Conservation (phyloP, 2,888 invertebrate genomes). For the Achlya flavicornis region DNA sequence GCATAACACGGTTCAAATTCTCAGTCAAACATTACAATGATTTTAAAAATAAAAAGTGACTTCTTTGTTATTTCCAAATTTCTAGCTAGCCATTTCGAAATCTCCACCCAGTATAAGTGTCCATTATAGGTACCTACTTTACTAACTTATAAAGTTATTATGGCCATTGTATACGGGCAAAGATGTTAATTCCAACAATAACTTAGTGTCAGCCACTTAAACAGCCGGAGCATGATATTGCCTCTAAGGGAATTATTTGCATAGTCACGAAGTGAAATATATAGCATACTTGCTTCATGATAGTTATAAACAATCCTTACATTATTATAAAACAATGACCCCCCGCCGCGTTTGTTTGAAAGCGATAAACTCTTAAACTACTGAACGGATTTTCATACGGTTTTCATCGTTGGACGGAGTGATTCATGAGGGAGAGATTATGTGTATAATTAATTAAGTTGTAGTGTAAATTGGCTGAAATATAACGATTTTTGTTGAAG, state of each 20-base stretch:
- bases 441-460: not conserved
- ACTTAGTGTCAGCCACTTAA: not conserved
- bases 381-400: no score
- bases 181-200: constrained; percentile 7
- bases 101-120: constrained; percentile 7
- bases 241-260: not conserved
- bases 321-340: no score
- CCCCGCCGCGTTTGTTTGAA: no score
- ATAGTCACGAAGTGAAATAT: not conserved
- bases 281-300: not conserved
- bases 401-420: no score
- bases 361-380: no score
- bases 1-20: not conserved
- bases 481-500: no score
- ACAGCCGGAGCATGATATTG: not conserved
- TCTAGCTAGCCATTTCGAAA: not conserved
- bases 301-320: not conserved
- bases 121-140: no score
- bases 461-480: no score
- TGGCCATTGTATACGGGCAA: not conserved
- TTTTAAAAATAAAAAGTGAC: not conserved
- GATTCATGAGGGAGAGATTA: no score
- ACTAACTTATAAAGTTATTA: no score
- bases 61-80: not conserved
- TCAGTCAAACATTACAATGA: not conserved